Conservation (phyloP, 2,113 vertebrate species). For the Rhombomys opimus region DNA sequence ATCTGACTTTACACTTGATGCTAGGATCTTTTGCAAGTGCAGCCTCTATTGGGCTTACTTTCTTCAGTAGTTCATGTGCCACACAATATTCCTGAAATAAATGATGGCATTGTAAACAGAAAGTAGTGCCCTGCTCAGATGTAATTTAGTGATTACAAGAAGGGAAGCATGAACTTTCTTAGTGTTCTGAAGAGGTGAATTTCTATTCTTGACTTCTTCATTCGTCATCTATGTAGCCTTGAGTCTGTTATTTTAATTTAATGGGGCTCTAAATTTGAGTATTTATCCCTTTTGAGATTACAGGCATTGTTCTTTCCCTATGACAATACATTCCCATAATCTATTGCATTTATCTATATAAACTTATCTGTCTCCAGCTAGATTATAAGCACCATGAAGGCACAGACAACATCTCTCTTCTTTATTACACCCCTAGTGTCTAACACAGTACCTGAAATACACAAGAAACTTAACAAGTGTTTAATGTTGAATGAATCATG, state of each 20-base stretch:
- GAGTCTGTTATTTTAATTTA: constrained; percentile 12
- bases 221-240: not conserved
- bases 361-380: constrained; percentile 12
- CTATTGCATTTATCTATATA: constrained; percentile 24
- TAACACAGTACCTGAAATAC: constrained; percentile 50
- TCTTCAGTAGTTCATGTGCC: constrained; percentile 84
- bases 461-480: constrained; percentile 37
- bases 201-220: constrained; percentile 32
- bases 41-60: constrained; percentile 85
- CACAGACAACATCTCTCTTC: not conserved
- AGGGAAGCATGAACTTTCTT: not conserved
- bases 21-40: constrained; percentile 86
- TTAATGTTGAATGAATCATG: constrained; percentile 54
- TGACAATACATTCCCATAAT: constrained; percentile 22
- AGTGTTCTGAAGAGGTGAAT: constrained; percentile 7
- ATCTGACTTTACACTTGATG: constrained; percentile 84
- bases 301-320: constrained; percentile 43
- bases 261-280: not conserved
- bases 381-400: constrained; percentile 26
- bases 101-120: constrained; percentile 53
- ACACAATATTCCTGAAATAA: constrained; percentile 83
- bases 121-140: not conserved
- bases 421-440: constrained; percentile 12
- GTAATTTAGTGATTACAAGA: constrained; percentile 19
- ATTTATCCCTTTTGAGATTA: not conserved